Evolutionary conservation across 2,113 vertebrate species (phyloP).

Genomic region (Oreochromis tanganicae): DNA sequence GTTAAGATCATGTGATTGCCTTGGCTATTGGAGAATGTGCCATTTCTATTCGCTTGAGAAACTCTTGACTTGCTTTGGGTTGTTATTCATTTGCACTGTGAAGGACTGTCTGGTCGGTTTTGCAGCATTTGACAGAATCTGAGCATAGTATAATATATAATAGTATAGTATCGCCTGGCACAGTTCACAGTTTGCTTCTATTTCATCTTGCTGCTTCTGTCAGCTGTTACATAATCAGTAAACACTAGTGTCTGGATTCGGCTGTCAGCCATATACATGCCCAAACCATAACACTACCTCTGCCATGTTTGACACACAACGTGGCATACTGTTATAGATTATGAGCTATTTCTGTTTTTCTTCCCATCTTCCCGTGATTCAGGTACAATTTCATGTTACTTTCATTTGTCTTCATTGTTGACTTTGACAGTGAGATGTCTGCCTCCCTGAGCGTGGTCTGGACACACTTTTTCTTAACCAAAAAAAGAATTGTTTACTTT

Average conservation of each 20-base stretch:
- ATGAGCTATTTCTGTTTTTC: background rate
- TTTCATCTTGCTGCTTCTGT: background rate
- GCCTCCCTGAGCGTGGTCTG: background rate
- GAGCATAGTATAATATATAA: background rate
- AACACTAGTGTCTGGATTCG: background rate
- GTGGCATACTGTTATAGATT: background rate
- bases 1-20: background rate
- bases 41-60: background rate
- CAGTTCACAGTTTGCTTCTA: background rate
- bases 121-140: background rate
- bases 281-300: background rate
- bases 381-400: background rate
- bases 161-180: background rate
- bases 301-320: background rate
- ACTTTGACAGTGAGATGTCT: background rate
- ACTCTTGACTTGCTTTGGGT: background rate
- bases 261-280: background rate
- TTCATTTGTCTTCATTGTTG: background rate
- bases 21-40: background rate
- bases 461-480: background rate
- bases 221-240: background rate
- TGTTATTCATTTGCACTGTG: background rate
- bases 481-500: background rate
- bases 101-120: background rate
- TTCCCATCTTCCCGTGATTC: background rate